phyloP scores from a whole-genome alignment of 2,888 invertebrate genomes.

The Acanthacorydalis orientalis region DNA sequence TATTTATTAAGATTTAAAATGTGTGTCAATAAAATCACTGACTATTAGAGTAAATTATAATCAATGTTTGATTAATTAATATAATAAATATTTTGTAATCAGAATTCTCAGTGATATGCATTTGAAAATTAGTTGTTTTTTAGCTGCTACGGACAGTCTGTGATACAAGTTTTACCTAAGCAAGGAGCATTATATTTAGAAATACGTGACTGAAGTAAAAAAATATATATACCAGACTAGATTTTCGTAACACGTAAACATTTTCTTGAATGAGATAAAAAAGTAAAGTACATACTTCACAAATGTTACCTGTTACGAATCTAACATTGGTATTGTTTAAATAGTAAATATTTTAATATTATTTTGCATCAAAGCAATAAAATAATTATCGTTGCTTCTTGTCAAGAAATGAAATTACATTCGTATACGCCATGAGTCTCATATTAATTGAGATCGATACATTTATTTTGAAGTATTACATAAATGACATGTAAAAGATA shows the following conservation, averaged over 20 bases:
- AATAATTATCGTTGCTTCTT: conserved; percentile 1
- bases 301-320: background rate
- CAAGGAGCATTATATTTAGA: conserved; percentile 4
- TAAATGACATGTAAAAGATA: background rate
- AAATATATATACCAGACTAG: background rate
- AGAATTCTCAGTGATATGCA: background rate
- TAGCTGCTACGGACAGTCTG: conserved; percentile 29
- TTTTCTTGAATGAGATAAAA: too few relatives aligned
- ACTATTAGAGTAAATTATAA: too few relatives aligned
- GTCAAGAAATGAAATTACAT: background rate
- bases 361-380: conserved; percentile 5
- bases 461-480: background rate
- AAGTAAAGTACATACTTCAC: too few relatives aligned
- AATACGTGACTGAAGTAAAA: conserved; percentile 3
- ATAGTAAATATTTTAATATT: background rate
- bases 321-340: background rate
- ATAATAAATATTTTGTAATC: background rate
- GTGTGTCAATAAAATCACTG: too few relatives aligned
- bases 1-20: too few relatives aligned
- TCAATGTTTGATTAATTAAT: background rate
- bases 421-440: background rate
- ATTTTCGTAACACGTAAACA: too few relatives aligned
- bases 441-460: background rate
- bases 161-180: conserved; percentile 18
- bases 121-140: conserved; percentile 12